Percentiles rank a stretch among this genome's conserved stretches.
These are phyloP conservation scores for Tetrax tetrax DNA, from an alignment of 2,113 vertebrate genomes.

Conservation along the genomic window DNA sequence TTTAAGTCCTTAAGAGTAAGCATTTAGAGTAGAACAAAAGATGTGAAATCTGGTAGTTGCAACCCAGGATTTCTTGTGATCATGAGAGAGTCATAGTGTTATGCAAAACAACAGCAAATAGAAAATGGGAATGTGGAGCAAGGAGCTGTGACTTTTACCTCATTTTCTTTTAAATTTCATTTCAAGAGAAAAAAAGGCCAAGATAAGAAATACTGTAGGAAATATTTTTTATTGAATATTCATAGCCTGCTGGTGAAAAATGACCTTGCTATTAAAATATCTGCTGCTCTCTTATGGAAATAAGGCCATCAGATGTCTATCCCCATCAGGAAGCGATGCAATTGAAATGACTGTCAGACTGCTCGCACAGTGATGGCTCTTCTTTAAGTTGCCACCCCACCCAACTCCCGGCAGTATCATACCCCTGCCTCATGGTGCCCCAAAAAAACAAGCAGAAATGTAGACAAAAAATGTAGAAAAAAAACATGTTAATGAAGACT, in stretches of 20 bases:
- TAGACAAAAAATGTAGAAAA: not conserved
- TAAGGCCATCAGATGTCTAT: not conserved
- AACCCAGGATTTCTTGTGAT: not conserved
- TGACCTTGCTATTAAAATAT: not conserved
- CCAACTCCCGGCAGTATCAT: not conserved
- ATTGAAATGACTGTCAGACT: not conserved
- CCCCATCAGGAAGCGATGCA: not conserved
- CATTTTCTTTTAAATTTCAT: not conserved
- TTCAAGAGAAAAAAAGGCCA: not conserved
- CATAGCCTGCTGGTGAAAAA: constrained; percentile 9
- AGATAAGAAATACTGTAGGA: not conserved
- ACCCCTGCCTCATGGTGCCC: not conserved
- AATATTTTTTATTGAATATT: not conserved
- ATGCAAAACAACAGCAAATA: not conserved
- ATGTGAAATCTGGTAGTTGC: not conserved
- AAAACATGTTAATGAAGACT: not conserved
- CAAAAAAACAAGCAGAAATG: not conserved
- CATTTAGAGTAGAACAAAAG: not conserved
- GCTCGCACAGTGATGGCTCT: not conserved
- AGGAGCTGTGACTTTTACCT: not conserved
- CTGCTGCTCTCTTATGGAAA: not conserved
- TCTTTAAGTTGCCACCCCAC: not conserved
- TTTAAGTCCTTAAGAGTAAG: not conserved
- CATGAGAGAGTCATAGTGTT: not conserved
- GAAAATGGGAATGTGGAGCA: not conserved